These are phyloP conservation scores for Plutomurus gul DNA, from an alignment of 1,140 invertebrate species.

Conservation along the genomic window DNA sequence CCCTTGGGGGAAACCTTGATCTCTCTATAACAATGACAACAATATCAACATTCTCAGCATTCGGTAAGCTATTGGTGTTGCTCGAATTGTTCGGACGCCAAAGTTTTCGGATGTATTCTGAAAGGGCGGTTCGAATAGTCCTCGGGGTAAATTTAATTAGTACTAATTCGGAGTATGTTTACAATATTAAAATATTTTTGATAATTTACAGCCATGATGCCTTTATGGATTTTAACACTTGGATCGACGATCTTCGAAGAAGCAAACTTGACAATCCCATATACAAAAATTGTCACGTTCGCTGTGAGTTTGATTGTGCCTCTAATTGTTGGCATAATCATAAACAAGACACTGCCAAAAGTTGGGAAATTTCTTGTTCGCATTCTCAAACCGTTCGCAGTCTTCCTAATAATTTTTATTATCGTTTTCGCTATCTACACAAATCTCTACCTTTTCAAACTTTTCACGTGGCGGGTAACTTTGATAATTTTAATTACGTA, in stretches of 20 bases:
- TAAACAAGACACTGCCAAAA: constrained; percentile 71
- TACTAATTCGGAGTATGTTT: too few species aligned
- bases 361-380: constrained; percentile 72
- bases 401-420: constrained; percentile 82
- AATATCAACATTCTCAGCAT: constrained; percentile 79
- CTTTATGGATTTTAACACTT: constrained; percentile 92
- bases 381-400: constrained; percentile 84
- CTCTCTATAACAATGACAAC: constrained; percentile 92
- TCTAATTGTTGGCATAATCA: constrained; percentile 75
- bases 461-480: constrained; percentile 85
- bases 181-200: not conserved
- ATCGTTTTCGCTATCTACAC: constrained; percentile 88
- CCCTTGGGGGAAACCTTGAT: constrained; percentile 85
- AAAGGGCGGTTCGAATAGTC: too few species aligned
- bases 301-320: constrained; percentile 82
- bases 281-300: constrained; percentile 74
- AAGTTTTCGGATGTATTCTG: too few species aligned
- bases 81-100: too few species aligned
- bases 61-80: constrained; percentile 71
- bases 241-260: constrained; percentile 77
- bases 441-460: constrained; percentile 87
- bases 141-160: too few species aligned
- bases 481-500: constrained; percentile 49
- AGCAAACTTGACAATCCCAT: constrained; percentile 76
- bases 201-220: constrained; percentile 79